Percentiles rank a stretch among this genome's conserved stretches.
phyloP scores from a whole-genome alignment of 2,113 vertebrate species.

The Seriola rivoliana region DNA sequence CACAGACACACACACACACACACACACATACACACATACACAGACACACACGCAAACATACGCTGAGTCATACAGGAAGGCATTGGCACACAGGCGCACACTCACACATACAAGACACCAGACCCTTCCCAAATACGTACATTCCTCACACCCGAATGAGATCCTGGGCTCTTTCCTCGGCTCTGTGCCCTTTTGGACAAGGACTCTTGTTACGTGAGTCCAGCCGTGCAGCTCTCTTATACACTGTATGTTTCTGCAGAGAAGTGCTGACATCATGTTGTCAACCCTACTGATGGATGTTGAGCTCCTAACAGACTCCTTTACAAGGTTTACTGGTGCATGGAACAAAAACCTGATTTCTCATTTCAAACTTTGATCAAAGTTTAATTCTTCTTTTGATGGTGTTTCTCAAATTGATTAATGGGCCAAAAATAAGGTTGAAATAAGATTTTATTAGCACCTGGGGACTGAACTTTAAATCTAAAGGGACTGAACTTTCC shows the following conservation, averaged over 20 bases:
- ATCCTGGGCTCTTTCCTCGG: conserved; percentile 58
- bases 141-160: conserved; percentile 78
- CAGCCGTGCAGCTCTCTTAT: conserved; percentile 35
- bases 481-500: too few relatives aligned
- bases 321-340: not conserved
- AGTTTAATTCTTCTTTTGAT: not conserved
- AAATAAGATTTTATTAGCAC: not conserved
- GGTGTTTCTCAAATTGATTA: not conserved
- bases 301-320: not conserved
- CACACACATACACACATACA: conserved; percentile 56
- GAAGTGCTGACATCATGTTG: conserved; percentile 56
- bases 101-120: conserved; percentile 74
- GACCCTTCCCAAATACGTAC: conserved; percentile 72
- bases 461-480: not conserved
- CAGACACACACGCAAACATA: conserved; percentile 39
- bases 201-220: conserved; percentile 44
- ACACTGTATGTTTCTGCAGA: conserved; percentile 41
- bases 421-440: not conserved
- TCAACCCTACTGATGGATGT: conserved; percentile 36
- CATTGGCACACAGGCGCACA: conserved; percentile 59
- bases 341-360: not conserved
- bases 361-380: not conserved
- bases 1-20: conserved; percentile 55
- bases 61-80: conserved; percentile 65
- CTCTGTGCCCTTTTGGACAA: conserved; percentile 58